Evolutionary conservation across 2,113 vertebrate genomes (phyloP).

Genomic region (Hystrix brachyura): DNA sequence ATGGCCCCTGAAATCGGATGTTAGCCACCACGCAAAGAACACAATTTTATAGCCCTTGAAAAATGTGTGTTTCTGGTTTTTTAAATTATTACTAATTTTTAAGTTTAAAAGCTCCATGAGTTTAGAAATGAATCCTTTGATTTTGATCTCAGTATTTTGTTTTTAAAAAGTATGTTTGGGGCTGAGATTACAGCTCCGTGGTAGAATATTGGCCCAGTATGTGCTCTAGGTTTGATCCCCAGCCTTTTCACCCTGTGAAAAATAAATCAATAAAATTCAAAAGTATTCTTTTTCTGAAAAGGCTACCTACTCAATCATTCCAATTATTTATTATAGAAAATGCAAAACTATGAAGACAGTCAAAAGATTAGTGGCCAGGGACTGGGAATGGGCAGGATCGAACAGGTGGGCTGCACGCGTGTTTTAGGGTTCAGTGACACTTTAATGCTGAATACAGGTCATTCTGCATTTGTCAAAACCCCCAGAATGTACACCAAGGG

Average conservation of each 20-base stretch:
- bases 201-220: background rate
- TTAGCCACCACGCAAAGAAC: background rate
- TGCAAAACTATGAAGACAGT: background rate
- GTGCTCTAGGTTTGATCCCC: background rate
- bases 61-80: background rate
- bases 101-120: conserved; percentile 2
- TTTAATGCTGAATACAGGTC: background rate
- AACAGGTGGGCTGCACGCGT: background rate
- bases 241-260: background rate
- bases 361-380: background rate
- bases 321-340: background rate
- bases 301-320: background rate
- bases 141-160: conserved; percentile 56
- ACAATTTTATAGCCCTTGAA: background rate
- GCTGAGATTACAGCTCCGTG: background rate
- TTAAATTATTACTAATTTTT: background rate
- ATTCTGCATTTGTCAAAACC: background rate
- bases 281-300: conserved; percentile 58
- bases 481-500: background rate
- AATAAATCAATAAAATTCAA: background rate
- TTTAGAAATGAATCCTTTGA: conserved; percentile 4
- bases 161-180: background rate
- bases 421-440: background rate
- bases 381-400: accelerated
- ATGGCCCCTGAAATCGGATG: background rate